These are phyloP conservation scores for Troides aeacus DNA, from an alignment of 2,888 invertebrate genomes.

Conservation along the genomic window DNA sequence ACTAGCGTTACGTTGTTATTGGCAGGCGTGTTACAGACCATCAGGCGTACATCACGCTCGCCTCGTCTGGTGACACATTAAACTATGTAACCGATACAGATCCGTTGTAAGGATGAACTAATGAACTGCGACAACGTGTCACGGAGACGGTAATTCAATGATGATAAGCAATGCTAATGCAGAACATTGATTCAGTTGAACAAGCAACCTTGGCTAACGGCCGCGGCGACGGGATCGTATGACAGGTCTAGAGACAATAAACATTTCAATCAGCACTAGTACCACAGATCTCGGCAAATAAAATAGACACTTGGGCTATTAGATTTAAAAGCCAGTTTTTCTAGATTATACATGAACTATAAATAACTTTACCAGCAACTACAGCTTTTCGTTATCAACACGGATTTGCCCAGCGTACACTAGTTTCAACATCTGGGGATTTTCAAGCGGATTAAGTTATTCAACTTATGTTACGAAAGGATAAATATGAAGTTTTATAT, in stretches of 20 bases:
- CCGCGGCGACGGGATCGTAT: conserved; percentile 23
- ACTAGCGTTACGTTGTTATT: no score
- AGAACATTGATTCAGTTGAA: conserved; percentile 26
- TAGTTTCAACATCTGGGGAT: conserved; percentile 19
- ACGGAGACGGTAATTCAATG: conserved; percentile 28
- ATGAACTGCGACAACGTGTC: conserved; percentile 27
- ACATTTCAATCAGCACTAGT: conserved; percentile 21
- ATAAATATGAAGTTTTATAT: no score
- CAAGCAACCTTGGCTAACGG: conserved; percentile 21
- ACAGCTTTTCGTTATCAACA: not conserved
- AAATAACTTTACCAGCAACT: conserved; percentile 1
- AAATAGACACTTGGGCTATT: conserved; percentile 2
- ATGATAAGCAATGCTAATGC: conserved; percentile 18
- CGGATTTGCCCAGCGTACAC: conserved; percentile 16
- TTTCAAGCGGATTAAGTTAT: conserved; percentile 18
- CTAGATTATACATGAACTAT: not conserved
- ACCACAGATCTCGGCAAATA: not conserved
- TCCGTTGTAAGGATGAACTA: conserved; percentile 18
- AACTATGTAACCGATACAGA: conserved; percentile 20
- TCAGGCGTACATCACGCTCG: no score
- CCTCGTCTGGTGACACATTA: conserved; percentile 10
- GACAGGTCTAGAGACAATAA: conserved; percentile 22
- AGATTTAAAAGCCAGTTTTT: not conserved
- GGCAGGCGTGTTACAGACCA: no score
- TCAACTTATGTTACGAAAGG: not conserved